phyloP scores from a whole-genome alignment of 1,140 invertebrate genomes.

The Camponotus pennsylvanicus region DNA sequence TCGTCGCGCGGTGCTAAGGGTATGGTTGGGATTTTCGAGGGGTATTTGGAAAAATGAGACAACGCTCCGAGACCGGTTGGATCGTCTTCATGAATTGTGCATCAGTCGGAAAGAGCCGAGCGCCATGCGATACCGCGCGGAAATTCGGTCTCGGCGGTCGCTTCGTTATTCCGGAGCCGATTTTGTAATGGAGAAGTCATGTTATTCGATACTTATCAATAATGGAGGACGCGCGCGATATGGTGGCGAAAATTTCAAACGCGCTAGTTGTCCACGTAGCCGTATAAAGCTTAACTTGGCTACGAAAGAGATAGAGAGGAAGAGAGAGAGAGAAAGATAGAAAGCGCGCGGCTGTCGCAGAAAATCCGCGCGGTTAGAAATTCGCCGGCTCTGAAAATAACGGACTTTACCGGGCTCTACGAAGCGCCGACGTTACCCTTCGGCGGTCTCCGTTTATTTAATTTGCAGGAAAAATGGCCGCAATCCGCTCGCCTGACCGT shows the following conservation, averaged over 20 bases:
- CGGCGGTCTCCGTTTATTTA: constrained; percentile 70
- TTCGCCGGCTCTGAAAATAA: constrained; percentile 43
- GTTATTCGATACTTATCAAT: constrained; percentile 68
- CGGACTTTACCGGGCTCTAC: constrained; percentile 26
- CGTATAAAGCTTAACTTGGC: constrained; percentile 50
- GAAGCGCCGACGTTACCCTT: constrained; percentile 52
- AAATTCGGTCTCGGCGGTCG: constrained; percentile 59
- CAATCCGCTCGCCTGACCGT: constrained; percentile 65
- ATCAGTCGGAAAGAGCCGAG: constrained; percentile 58
- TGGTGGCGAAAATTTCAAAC: constrained; percentile 60
- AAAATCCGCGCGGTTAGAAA: constrained; percentile 40
- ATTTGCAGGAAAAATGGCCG: constrained; percentile 71
- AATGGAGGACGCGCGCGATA: constrained; percentile 60
- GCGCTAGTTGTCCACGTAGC: constrained; percentile 58
- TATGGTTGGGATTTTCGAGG: constrained; percentile 61
- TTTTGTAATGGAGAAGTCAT: constrained; percentile 68
- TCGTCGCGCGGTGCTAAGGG: constrained; percentile 27
- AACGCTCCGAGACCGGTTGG: constrained; percentile 51
- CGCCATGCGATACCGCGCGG: constrained; percentile 51
- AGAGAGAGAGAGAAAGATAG: not conserved
- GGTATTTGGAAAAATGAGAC: constrained; percentile 74
- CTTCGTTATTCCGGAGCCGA: constrained; percentile 67
- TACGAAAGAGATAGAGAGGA: not conserved
- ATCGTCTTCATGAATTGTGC: constrained; percentile 75
- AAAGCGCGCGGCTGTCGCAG: constrained; percentile 15